A percentile compares a stretch with the other conserved stretches of the same genome.
phyloP scores from a whole-genome alignment of 2,888 invertebrate genomes.

The Drosophila prostipennis region DNA sequence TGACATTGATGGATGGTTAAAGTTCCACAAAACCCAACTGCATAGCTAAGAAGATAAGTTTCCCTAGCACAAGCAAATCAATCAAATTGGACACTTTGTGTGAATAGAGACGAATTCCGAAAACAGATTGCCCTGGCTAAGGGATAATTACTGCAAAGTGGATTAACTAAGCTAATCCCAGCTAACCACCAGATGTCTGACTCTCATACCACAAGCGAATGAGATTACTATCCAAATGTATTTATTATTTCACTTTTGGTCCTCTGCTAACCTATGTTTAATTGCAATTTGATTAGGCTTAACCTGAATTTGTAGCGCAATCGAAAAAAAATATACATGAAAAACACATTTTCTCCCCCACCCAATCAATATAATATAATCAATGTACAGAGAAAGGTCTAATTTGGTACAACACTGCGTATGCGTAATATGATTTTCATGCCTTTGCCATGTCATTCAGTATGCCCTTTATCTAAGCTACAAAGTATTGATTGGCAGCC shows the following conservation, averaged over 20 bases:
- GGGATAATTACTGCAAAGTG: constrained; percentile 38
- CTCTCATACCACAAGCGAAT: constrained; percentile 1
- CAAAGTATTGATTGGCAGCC: constrained; percentile 24
- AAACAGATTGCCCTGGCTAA: constrained; percentile 28
- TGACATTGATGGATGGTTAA: constrained; percentile 41
- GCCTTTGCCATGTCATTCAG: background rate
- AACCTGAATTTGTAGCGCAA: constrained; percentile 3
- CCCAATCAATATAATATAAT: background rate
- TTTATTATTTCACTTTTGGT: constrained; percentile 23
- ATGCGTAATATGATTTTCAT: constrained; percentile 27
- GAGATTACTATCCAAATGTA: constrained; percentile 8
- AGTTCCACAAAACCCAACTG: constrained; percentile 1
- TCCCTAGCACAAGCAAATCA: constrained; percentile 14
- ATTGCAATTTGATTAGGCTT: constrained; percentile 29
- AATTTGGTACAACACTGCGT: constrained; percentile 20
- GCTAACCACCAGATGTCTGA: constrained; percentile 20
- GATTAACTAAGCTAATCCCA: constrained; percentile 32
- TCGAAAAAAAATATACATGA: constrained; percentile 17
- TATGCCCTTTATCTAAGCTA: background rate
- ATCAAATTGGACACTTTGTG: constrained; percentile 33
- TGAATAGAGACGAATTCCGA: constrained; percentile 2
- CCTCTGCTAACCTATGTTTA: constrained; percentile 3
- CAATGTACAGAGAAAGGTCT: background rate
- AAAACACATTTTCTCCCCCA: constrained; percentile 9
- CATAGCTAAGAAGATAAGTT: constrained; percentile 23